These are phyloP conservation scores for Mesochorus sp. DNA, from an alignment of 2,888 invertebrate genomes.

Conservation along the genomic window DNA sequence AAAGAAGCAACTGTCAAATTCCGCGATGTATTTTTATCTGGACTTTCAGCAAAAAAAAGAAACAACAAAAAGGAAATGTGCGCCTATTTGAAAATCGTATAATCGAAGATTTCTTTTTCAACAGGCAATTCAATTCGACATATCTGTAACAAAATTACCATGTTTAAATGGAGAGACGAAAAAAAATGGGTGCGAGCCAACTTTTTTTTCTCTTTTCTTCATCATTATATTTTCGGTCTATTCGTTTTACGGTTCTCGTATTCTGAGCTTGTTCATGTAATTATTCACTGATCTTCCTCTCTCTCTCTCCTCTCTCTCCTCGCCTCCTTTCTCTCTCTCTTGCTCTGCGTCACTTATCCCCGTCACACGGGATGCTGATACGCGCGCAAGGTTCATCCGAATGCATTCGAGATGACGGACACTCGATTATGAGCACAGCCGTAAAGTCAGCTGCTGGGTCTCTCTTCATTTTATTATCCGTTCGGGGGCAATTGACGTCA, in stretches of 20 bases:
- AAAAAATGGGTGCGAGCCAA: background rate
- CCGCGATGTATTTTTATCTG: too few species aligned
- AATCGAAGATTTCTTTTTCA: background rate
- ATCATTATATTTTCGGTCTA: conserved; percentile 1
- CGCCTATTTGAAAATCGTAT: too few species aligned
- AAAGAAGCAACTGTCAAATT: too few species aligned
- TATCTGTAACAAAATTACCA: background rate
- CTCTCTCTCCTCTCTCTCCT: conserved; percentile 1
- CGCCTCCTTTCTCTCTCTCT: background rate
- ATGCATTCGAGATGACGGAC: conserved; percentile 50
- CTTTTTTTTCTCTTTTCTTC: background rate
- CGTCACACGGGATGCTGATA: background rate
- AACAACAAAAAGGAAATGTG: too few species aligned
- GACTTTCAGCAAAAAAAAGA: too few species aligned
- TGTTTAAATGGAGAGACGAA: background rate
- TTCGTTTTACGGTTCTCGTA: conserved; percentile 41
- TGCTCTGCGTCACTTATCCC: conserved; percentile 20
- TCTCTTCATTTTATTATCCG: conserved; percentile 36
- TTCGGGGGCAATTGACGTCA: conserved; percentile 62
- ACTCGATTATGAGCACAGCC: conserved; percentile 35
- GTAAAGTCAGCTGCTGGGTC: conserved; percentile 44
- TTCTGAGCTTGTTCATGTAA: conserved; percentile 18
- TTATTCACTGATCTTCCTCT: conserved; percentile 31
- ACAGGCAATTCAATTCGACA: background rate
- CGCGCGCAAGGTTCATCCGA: conserved; percentile 42